These are phyloP conservation scores for Chloroceryle inda DNA, from an alignment of 2,797 vertebrate genomes.

Conservation along the genomic window DNA sequence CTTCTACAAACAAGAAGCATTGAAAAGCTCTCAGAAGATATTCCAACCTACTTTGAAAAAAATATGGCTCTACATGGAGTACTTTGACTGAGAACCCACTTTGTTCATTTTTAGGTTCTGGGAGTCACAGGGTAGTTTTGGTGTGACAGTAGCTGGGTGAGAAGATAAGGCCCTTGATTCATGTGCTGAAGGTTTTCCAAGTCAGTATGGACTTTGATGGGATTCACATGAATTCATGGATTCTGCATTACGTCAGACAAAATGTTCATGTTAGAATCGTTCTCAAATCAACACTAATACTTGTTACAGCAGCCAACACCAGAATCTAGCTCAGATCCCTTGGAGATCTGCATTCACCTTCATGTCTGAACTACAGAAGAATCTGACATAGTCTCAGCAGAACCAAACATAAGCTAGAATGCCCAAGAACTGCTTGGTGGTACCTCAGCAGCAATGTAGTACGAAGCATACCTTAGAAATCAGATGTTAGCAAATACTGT, in stretches of 20 bases:
- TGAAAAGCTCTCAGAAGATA: neutral
- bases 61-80: neutral
- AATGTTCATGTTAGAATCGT: neutral
- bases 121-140: neutral
- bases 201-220: neutral
- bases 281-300: neutral
- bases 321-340: neutral
- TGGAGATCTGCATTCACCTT: neutral
- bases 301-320: neutral
- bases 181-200: neutral
- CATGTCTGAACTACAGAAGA: neutral
- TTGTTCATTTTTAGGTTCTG: neutral
- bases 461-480: neutral
- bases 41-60: neutral
- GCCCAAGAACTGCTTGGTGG: neutral
- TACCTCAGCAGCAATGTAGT: neutral
- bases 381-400: neutral
- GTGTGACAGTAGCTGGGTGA: neutral
- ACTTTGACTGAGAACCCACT: neutral
- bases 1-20: neutral
- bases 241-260: neutral
- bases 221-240: neutral
- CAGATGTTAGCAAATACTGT: neutral
- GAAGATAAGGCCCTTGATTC: neutral
- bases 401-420: neutral